Conservation (phyloP, 2,888 invertebrate species). For the Chironomus tentans region DNA sequence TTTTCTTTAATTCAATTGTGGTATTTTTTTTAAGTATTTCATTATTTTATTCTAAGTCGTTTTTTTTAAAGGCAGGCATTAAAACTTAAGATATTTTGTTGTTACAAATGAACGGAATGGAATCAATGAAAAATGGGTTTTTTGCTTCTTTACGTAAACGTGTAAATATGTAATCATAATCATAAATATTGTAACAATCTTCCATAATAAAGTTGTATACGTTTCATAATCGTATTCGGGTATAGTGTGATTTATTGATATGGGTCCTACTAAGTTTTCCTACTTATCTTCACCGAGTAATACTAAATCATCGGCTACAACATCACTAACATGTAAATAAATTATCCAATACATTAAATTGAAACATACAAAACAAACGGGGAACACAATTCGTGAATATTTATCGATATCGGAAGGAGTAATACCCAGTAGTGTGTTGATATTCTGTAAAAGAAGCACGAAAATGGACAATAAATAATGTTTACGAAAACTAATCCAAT, state of each 20-base stretch:
- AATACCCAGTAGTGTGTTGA: slow-evolving; percentile 83
- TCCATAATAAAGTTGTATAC: slow-evolving; percentile 26
- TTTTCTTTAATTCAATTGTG: background rate
- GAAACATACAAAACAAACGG: slow-evolving; percentile 97
- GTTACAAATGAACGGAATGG: slow-evolving; percentile 26
- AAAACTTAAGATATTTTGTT: slow-evolving; percentile 25
- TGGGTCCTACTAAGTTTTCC: slow-evolving; percentile 35
- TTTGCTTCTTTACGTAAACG: slow-evolving; percentile 19
- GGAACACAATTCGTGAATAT: slow-evolving; percentile 96
- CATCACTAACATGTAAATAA: slow-evolving; percentile 91
- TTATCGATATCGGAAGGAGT: slow-evolving; percentile 98
- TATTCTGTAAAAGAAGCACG: slow-evolving; percentile 50
- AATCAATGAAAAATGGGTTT: slow-evolving; percentile 22
- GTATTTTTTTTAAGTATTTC: background rate
- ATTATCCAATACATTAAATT: slow-evolving; percentile 98
- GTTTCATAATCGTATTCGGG: slow-evolving; percentile 19
- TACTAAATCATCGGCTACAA: slow-evolving; percentile 88
- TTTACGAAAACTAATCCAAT: background rate
- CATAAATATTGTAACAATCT: slow-evolving; percentile 23
- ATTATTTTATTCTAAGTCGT: slow-evolving; percentile 9
- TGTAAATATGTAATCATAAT: slow-evolving; percentile 21
- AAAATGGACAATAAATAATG: background rate
- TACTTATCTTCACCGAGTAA: slow-evolving; percentile 63
- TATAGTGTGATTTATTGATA: slow-evolving; percentile 27
- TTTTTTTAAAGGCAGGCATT: slow-evolving; percentile 25